Conservation (phyloP, 2,113 vertebrate species). For the Megalops atlanticus region DNA sequence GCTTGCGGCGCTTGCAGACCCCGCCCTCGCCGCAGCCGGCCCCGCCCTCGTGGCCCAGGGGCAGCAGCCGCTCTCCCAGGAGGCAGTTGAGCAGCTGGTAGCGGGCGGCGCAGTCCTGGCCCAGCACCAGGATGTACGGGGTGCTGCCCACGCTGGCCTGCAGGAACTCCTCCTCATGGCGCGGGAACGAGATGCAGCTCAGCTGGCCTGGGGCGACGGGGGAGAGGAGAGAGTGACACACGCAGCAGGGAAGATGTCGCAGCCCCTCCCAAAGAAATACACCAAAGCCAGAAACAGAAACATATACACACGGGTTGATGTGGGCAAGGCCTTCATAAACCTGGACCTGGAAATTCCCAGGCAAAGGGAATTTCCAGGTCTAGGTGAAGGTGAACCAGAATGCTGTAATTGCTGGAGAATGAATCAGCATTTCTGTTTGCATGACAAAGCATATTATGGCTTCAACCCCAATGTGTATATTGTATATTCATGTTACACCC, state of each 20-base stretch:
- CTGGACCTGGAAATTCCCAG: too few relatives aligned
- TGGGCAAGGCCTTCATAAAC: too few relatives aligned
- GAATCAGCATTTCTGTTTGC: too few relatives aligned
- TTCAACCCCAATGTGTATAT: too few relatives aligned
- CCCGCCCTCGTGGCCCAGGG: slow-evolving; percentile 63
- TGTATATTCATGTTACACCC: not conserved
- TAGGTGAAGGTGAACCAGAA: too few relatives aligned
- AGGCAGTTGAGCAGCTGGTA: slow-evolving; percentile 87
- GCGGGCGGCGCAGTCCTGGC: slow-evolving; percentile 87
- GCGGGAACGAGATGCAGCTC: slow-evolving; percentile 83
- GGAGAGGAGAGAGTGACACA: not conserved
- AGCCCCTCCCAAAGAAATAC: not conserved
- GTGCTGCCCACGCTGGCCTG: slow-evolving; percentile 78
- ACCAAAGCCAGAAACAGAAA: not conserved
- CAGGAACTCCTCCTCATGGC: slow-evolving; percentile 88
- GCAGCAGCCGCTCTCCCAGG: slow-evolving; percentile 85
- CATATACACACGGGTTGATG: too few relatives aligned
- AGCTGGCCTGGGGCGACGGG: slow-evolving; percentile 72
- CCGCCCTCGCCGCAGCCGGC: slow-evolving; percentile 62
- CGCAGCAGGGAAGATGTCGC: not conserved
- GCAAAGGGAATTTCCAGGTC: too few relatives aligned
- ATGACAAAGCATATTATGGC: too few relatives aligned
- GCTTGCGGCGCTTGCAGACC: slow-evolving; percentile 81
- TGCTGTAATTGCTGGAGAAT: too few relatives aligned
- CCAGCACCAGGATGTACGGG: slow-evolving; percentile 87